Conservation (phyloP, 2,888 invertebrate genomes). For the Epistrophe grossulariae region DNA sequence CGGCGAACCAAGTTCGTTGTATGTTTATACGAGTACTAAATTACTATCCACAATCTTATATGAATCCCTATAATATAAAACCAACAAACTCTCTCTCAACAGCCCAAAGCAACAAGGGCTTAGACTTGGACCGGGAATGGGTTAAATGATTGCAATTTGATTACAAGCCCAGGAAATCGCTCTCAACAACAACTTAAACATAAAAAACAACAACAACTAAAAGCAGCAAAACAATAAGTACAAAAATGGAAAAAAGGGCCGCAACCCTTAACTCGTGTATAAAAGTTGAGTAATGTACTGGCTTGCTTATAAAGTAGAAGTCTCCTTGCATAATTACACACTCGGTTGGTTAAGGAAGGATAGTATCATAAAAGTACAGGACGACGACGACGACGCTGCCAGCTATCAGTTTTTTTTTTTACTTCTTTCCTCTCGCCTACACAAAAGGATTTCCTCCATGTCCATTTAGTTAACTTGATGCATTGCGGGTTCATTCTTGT, state of each 20-base stretch:
- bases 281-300: conserved; percentile 52
- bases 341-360: conserved; percentile 44
- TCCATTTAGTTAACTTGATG: conserved; percentile 41
- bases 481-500: conserved; percentile 42
- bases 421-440: background rate
- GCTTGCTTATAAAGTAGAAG: background rate
- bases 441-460: conserved; percentile 28
- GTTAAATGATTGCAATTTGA: conserved; percentile 70
- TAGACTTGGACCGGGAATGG: background rate
- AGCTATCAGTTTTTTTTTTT: background rate
- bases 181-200: background rate
- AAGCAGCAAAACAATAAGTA: conserved; percentile 1
- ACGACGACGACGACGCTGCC: background rate
- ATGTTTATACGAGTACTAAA: conserved; percentile 11
- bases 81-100: conserved; percentile 10
- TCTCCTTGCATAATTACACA: conserved; percentile 62
- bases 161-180: conserved; percentile 39
- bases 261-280: conserved; percentile 19
- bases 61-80: conserved; percentile 25
- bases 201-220: background rate
- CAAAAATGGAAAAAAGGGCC: conserved; percentile 31
- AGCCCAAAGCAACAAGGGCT: background rate
- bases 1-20: conserved; percentile 33
- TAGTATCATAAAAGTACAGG: conserved; percentile 28
- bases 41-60: conserved; percentile 44